These are phyloP conservation scores for Pomatostomus ruficeps DNA, from an alignment of 2,113 vertebrate species.

Conservation along the genomic window DNA sequence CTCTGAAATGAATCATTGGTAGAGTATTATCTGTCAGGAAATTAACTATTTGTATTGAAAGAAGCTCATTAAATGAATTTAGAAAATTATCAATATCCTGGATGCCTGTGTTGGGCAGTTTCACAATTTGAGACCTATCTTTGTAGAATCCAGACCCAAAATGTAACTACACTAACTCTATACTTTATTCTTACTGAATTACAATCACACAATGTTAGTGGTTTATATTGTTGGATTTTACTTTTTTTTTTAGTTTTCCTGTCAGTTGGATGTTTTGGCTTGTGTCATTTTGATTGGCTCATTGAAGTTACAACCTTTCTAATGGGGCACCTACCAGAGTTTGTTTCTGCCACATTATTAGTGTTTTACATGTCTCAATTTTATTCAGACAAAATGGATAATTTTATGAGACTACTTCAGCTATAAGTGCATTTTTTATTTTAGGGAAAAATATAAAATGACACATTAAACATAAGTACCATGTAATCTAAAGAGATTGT, in stretches of 20 bases:
- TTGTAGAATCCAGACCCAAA: not conserved
- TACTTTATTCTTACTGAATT: not conserved
- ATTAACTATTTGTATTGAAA: conserved; percentile 7
- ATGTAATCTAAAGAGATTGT: not conserved
- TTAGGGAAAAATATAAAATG: not conserved
- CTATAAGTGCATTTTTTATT: not conserved
- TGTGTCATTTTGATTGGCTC: not conserved
- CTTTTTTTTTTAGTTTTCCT: not conserved
- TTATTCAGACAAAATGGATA: not conserved
- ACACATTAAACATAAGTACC: not conserved
- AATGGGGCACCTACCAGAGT: not conserved
- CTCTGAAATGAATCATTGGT: conserved; percentile 33
- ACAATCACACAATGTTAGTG: not conserved
- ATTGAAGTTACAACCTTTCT: not conserved
- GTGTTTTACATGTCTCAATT: not conserved
- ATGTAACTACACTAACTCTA: not conserved
- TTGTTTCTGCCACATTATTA: not conserved
- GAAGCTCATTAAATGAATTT: not conserved
- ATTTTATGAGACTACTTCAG: not conserved
- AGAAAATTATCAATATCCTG: not conserved
- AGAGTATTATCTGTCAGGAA: conserved; percentile 14
- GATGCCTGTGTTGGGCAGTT: not conserved
- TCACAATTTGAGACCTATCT: not conserved
- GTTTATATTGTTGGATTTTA: not conserved
- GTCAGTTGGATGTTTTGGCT: not conserved